Evolutionary conservation across 2,888 invertebrate species (phyloP).

Genomic region (Phorcus lineatus): DNA sequence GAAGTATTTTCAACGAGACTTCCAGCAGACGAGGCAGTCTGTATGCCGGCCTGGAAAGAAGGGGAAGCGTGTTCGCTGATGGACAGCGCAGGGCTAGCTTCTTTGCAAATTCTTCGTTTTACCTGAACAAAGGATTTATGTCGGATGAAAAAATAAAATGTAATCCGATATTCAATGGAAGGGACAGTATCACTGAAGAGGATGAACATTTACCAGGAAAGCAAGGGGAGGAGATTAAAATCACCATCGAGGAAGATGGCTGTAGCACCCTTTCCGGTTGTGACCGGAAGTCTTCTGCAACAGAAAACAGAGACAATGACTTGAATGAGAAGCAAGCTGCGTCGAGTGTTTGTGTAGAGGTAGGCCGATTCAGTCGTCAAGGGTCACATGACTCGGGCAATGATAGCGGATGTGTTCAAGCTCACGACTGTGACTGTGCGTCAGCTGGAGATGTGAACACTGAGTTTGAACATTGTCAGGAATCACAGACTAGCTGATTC

Average conservation of each 20-base stretch:
- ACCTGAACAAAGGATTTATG: not conserved
- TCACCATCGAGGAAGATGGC: not conserved
- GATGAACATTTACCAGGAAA: not conserved
- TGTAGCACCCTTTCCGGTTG: not conserved
- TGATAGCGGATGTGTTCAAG: not conserved
- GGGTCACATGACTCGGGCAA: constrained; percentile 2
- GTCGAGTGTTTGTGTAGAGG: not conserved
- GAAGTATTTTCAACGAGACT: not conserved
- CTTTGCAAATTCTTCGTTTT: not conserved
- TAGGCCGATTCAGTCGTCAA: not conserved
- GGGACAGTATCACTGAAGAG: not conserved
- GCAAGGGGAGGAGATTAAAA: not conserved
- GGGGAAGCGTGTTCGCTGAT: not conserved
- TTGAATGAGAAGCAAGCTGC: not conserved
- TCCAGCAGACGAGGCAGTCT: not conserved
- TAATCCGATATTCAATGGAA: not conserved
- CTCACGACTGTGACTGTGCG: not conserved
- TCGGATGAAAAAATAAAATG: not conserved
- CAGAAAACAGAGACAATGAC: not conserved
- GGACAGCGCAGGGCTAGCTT: not conserved
- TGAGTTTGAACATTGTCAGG: not conserved
- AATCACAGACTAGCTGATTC: not conserved
- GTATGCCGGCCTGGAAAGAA: not conserved
- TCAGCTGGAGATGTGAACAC: not conserved
- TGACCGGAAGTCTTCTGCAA: not conserved